Conservation (phyloP, 2,888 invertebrate species). For the Mythimna lalbum region DNA sequence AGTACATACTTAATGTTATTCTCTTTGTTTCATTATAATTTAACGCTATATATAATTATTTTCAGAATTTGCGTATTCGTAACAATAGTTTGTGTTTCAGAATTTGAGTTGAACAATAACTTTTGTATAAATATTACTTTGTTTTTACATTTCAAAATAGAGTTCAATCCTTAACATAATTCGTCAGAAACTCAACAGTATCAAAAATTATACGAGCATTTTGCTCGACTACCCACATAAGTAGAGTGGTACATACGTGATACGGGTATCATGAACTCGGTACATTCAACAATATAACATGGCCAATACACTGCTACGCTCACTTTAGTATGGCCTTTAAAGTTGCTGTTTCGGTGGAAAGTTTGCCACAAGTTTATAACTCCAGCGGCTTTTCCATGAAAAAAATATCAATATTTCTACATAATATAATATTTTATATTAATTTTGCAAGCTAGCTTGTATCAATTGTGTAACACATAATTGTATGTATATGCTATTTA, state of each 20-base stretch:
- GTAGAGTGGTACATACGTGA: slow-evolving; percentile 13
- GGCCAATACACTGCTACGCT: slow-evolving; percentile 68
- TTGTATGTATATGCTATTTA: no score
- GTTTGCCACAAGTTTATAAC: slow-evolving; percentile 50
- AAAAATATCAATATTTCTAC: neutral
- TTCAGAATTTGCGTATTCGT: slow-evolving; percentile 18
- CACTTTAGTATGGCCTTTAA: slow-evolving; percentile 70
- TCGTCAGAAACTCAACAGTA: slow-evolving; percentile 10
- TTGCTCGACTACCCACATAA: slow-evolving; percentile 16
- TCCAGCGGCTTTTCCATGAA: neutral
- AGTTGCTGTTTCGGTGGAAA: slow-evolving; percentile 65
- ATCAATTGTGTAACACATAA: no score
- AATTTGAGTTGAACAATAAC: neutral
- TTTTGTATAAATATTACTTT: neutral
- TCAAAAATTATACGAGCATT: slow-evolving; percentile 7
- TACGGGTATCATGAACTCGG: slow-evolving; percentile 55
- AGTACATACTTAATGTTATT: slow-evolving; percentile 17
- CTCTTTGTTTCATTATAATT: slow-evolving; percentile 21
- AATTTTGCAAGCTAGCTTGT: neutral
- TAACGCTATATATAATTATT: slow-evolving; percentile 3
- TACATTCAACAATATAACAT: slow-evolving; percentile 69
- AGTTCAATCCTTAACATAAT: slow-evolving; percentile 12
- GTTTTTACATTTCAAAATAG: neutral
- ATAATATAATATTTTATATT: neutral
- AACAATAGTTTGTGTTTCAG: slow-evolving; percentile 7